A percentile compares a stretch with the other conserved stretches of the same genome.
phyloP scores from a whole-genome alignment of 2,797 vertebrate genomes.

The Anguilla megastoma region DNA sequence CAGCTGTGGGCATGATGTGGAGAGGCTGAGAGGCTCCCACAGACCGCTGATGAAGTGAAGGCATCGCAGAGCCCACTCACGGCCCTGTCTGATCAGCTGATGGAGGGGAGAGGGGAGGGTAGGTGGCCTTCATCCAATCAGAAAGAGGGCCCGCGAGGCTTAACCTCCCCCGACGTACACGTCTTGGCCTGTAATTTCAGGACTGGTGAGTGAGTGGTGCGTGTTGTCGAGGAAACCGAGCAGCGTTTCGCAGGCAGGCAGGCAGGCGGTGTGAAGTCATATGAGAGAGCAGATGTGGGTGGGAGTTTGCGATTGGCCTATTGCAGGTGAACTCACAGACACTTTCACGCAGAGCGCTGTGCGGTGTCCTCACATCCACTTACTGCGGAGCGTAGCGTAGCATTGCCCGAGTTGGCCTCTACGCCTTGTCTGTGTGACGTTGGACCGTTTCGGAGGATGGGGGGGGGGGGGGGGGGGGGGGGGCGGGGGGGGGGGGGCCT shows the following conservation, averaged over 20 bases:
- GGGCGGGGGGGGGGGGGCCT: background rate
- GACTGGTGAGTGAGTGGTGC: background rate
- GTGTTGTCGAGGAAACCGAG: background rate
- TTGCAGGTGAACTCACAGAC: background rate
- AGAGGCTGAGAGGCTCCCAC: background rate
- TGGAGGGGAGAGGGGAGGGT: background rate
- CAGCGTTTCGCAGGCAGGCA: background rate
- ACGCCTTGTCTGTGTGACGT: background rate
- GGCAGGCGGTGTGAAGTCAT: background rate
- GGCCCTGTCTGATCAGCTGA: background rate
- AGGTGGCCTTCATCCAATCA: background rate
- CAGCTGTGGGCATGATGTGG: background rate
- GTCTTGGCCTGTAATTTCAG: background rate
- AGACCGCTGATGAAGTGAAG: background rate
- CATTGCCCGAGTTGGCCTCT: background rate
- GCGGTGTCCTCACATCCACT: background rate
- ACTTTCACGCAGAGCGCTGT: background rate
- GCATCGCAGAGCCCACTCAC: background rate
- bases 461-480: background rate
- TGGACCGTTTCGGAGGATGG: background rate
- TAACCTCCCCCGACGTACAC: background rate
- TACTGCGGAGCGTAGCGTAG: background rate
- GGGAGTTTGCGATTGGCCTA: background rate
- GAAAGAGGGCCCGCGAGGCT: background rate
- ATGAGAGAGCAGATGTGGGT: background rate